Evolutionary conservation across 2,888 invertebrate species (phyloP), one percentile per base, ranked within the genome.

Genomic region (Drosophila macrospina): DNA sequence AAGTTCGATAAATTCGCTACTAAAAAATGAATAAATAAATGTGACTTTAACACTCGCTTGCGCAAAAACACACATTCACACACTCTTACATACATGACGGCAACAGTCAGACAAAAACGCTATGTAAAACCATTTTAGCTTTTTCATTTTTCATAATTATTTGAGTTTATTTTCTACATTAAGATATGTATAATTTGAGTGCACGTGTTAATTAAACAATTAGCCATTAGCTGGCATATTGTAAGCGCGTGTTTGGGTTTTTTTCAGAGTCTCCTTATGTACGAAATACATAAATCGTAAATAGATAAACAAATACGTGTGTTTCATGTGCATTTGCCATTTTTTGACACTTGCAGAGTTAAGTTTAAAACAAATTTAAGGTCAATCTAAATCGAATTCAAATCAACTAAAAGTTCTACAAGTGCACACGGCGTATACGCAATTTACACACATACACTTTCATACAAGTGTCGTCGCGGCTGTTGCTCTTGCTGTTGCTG

Each of bases 201-300:
- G 68, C 88, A 86, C 76, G 88, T 83, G 86, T 72, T 83, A 83
- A 83, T 88, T 67, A 80, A 66, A 80, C 78, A 77, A 62, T 86
- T 74, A 37, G 47, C 56, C 15, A 34, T 44, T 36, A 64, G 63
- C 63, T 66, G 48, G 50, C 48, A 56, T 51, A 59, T 85, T 72
- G 67, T 67, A 62, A 69, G 81, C 64, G 61, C 69, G 69, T 78
- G 47, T 57, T 47, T 68, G 44, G 42, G 41, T 54, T 44, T 24
- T 60, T 50, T 55, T 51, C 20, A 16, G 8, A 32, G 15, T 52
- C n/a, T n/a, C n/a, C n/a, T 36, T 57, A 16, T 16, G 6, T 42
- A 15, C 30, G 13, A 30, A 41, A 2, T 11, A 41, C 6, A 28
- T 28, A 41, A 39, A 44, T 8, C 30, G 42, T 47, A 36, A 16